Evolutionary conservation across 2,888 invertebrate species (phyloP).

Genomic region (Pachymerium ferrugineum): DNA sequence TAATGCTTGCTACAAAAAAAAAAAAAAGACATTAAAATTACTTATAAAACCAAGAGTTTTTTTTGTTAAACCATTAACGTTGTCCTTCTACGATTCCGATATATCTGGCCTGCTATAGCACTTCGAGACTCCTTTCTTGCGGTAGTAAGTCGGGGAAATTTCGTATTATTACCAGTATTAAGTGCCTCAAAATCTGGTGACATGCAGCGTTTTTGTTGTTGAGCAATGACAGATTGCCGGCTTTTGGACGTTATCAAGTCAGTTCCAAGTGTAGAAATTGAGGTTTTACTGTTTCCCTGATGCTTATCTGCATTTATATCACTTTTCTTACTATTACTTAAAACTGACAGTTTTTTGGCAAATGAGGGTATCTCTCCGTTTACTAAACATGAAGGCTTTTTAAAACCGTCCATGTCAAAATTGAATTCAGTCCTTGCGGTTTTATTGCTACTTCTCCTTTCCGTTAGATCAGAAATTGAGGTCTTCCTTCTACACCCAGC

Average conservation of each 20-base stretch:
- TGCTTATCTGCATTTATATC: no score
- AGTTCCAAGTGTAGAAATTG: no score
- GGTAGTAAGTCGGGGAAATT: background rate
- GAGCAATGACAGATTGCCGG: background rate
- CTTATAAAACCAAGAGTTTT: background rate
- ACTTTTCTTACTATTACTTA: no score
- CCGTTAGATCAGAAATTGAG: no score
- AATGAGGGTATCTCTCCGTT: no score
- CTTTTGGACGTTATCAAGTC: background rate
- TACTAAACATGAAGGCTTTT: no score
- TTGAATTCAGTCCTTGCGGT: no score
- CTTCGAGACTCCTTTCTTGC: background rate
- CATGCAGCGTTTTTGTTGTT: background rate
- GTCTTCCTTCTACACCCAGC: no score
- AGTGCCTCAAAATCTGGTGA: background rate
- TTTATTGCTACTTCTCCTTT: no score
- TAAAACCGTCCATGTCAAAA: no score
- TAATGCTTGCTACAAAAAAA: background rate
- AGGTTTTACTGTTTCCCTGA: no score
- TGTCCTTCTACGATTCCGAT: background rate
- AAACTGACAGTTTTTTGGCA: no score
- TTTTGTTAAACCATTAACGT: background rate
- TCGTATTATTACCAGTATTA: background rate
- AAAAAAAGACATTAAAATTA: background rate
- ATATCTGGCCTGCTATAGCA: background rate